phyloP scores from a whole-genome alignment of 2,888 invertebrate species.

The Euproctis similis region DNA sequence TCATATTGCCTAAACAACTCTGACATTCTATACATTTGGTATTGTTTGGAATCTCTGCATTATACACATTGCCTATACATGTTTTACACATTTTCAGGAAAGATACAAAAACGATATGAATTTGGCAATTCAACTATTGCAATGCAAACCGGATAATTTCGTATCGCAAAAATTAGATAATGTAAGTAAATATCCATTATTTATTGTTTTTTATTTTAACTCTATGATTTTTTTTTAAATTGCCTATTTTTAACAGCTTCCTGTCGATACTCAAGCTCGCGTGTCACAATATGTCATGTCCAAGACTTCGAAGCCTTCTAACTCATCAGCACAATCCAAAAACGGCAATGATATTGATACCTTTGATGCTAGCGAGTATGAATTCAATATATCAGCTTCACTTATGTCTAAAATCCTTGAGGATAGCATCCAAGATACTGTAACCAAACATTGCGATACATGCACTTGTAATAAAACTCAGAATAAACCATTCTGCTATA shows the following conservation, averaged over 20 bases:
- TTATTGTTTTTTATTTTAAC: neutral
- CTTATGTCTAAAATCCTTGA: conserved; percentile 94
- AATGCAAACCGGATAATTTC: conserved; percentile 96
- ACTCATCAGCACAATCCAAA: conserved; percentile 63
- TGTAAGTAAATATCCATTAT: conserved; percentile 78
- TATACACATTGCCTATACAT: too few species aligned
- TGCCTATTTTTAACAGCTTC: conserved; percentile 78
- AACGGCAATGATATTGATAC: conserved; percentile 62
- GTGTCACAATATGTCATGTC: conserved; percentile 85
- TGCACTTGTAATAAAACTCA: conserved; percentile 81
- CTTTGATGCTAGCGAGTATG: conserved; percentile 76
- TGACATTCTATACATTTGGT: too few species aligned
- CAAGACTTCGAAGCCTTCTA: conserved; percentile 66
- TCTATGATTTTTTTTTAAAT: neutral
- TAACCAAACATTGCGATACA: conserved; percentile 88
- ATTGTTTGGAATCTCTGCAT: too few species aligned
- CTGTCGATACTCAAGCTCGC: conserved; percentile 92
- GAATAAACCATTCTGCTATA: conserved; percentile 68
- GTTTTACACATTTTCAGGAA: conserved; percentile 89
- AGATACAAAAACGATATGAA: conserved; percentile 95
- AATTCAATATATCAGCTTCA: conserved; percentile 87
- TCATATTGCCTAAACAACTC: too few species aligned
- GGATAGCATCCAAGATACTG: conserved; percentile 88
- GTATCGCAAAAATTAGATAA: conserved; percentile 92
- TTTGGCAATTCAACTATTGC: conserved; percentile 93